Evolutionary conservation across 35 echinoderm and acorn worm species (phyloP), one percentile per base, ranked within the genome.

Genomic region (Ophiothrix spiculata): DNA sequence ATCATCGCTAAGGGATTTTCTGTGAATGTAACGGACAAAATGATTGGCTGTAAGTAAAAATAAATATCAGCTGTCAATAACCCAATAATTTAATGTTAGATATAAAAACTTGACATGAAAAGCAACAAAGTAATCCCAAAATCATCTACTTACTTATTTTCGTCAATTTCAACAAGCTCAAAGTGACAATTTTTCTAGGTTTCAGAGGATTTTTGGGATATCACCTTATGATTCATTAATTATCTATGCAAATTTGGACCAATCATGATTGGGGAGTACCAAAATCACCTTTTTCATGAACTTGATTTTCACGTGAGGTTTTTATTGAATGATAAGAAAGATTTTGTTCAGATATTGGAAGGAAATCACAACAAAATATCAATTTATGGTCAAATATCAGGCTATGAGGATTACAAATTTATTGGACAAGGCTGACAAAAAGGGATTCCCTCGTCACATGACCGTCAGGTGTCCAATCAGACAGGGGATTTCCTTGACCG

Each of bases 401-500:
- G 17, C 17, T 4, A 49, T 4, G 17, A 25, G 17, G 2, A 69
- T 69, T 15, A 6, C 29, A 69, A 69, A 69, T 25, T 69, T 10
- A 15, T 69, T 69, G 60, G 29, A 69, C 35, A 84, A 84, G 45
- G 14, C 32, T 84, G 33, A 19, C 23, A 56, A 6, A 23, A 32
- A 37, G 81, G 54, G 81, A 84, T 84, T 84, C 81, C 81, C 63
- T 84, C 63, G 54, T 84, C 81, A 84, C 81, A 84, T 84, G 81
- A 84, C 69, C 46, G 19, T 32, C 33, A 64, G 81, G 63, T 84
- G 81, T 1, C 81, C 81, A 84, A 84, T 84, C 32, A 64, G 81
- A 84, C 46, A 84, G 33, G 81, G 81, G 81, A 64, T 84, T 84
- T 84, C 81, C 81, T 60, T n/a, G 60, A 15, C 60, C 60, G 60